Conservation (phyloP, 2,113 vertebrate species). For the Bufo bufo region DNA sequence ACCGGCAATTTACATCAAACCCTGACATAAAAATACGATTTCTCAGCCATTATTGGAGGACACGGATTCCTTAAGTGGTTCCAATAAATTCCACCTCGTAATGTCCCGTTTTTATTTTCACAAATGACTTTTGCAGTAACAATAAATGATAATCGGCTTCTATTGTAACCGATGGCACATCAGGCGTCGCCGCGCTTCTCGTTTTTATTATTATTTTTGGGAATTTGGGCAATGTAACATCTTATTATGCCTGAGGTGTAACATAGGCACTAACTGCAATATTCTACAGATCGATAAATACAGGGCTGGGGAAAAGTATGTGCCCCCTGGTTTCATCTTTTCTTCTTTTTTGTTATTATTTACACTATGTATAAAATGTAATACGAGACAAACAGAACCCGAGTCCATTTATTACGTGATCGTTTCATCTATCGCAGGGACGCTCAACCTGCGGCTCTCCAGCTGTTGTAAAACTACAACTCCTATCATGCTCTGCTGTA, state of each 20-base stretch:
- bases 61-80: conserved; percentile 52
- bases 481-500: too few species aligned
- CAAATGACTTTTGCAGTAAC: conserved; percentile 42
- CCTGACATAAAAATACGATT: conserved; percentile 56
- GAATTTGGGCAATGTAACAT: not conserved
- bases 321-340: not conserved
- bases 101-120: not conserved
- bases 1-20: conserved; percentile 38
- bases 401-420: too few species aligned
- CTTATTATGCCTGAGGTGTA: not conserved
- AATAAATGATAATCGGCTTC: conserved; percentile 37
- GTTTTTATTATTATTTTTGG: not conserved
- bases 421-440: too few species aligned
- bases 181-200: not conserved
- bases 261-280: not conserved
- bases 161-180: not conserved
- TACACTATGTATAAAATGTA: not conserved
- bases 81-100: conserved; percentile 49
- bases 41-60: conserved; percentile 54
- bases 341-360: too few species aligned
- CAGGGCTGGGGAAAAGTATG: not conserved
- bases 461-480: too few species aligned
- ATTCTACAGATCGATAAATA: not conserved
- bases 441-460: too few species aligned
- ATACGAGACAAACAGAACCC: too few species aligned